These are phyloP conservation scores for Cyphomyrmex costatus DNA, from an alignment of 1,140 invertebrate genomes.

Conservation along the genomic window DNA sequence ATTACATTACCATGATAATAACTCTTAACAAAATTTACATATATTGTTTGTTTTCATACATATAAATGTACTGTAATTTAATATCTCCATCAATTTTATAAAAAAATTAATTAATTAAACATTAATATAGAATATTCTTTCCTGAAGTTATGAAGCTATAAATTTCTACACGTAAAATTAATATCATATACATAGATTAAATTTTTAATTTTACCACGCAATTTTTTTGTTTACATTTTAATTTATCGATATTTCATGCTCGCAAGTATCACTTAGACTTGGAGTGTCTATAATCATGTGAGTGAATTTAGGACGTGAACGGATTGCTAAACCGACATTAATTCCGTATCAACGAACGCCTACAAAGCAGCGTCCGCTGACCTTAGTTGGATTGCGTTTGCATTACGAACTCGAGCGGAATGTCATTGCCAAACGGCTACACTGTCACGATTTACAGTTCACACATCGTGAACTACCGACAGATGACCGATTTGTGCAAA, in stretches of 20 bases:
- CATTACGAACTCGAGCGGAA: slow-evolving; percentile 82
- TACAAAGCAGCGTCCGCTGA: slow-evolving; percentile 80
- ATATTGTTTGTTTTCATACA: neutral
- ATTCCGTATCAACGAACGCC: slow-evolving; percentile 78
- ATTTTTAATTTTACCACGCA: neutral
- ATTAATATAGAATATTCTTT: slow-evolving; percentile 14
- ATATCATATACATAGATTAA: neutral
- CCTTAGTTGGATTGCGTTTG: slow-evolving; percentile 83
- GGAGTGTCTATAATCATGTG: slow-evolving; percentile 21
- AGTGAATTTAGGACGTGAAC: slow-evolving; percentile 68
- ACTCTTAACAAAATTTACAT: neutral
- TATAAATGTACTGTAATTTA: neutral
- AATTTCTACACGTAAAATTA: neutral
- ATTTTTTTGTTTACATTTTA: neutral
- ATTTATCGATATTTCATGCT: neutral
- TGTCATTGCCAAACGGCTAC: slow-evolving; percentile 65
- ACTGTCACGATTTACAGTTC: slow-evolving; percentile 78
- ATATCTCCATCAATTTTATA: neutral
- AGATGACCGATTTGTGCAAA: slow-evolving; percentile 68
- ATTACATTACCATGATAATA: neutral
- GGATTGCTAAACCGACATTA: slow-evolving; percentile 79
- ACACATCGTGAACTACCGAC: slow-evolving; percentile 73
- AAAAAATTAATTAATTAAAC: neutral
- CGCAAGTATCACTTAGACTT: neutral
- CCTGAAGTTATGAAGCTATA: neutral